phyloP scores from a whole-genome alignment of 1,140 invertebrate genomes.

The Leptinotarsa lineolata region DNA sequence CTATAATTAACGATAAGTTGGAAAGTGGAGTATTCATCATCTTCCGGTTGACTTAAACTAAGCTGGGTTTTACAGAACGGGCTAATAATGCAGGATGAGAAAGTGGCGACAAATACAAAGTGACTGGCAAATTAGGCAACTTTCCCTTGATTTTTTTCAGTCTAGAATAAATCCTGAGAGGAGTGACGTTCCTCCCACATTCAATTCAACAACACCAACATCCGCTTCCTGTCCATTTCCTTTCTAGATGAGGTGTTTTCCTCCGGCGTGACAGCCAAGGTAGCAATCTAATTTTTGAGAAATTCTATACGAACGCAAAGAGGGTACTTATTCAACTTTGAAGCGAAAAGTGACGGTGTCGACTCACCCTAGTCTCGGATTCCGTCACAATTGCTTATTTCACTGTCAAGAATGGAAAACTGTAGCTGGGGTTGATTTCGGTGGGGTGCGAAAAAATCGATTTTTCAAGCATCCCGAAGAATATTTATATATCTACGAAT shows the following conservation, averaged over 20 bases:
- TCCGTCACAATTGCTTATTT: constrained; percentile 20
- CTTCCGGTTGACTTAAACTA: no score
- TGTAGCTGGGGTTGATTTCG: neutral
- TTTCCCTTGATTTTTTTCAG: neutral
- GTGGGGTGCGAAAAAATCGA: neutral
- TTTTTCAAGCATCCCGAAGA: no score
- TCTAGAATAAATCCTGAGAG: neutral
- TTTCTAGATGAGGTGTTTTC: neutral
- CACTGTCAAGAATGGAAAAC: neutral
- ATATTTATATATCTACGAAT: no score
- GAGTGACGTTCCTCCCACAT: neutral
- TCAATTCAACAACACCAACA: constrained; percentile 9
- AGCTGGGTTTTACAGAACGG: no score
- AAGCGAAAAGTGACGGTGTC: constrained; percentile 20
- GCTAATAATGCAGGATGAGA: neutral
- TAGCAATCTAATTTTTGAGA: constrained; percentile 17
- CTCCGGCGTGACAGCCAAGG: constrained; percentile 8
- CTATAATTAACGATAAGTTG: no score
- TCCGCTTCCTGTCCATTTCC: constrained; percentile 11
- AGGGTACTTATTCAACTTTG: constrained; percentile 12
- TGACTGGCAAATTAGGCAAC: neutral
- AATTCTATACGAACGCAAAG: constrained; percentile 19
- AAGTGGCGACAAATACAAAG: neutral
- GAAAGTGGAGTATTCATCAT: no score
- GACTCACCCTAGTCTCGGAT: constrained; percentile 19